Percentiles rank a stretch among this genome's conserved stretches.
These are phyloP conservation scores for Falcaria lacertinaria DNA, from an alignment of 2,888 invertebrate species.

Conservation along the genomic window DNA sequence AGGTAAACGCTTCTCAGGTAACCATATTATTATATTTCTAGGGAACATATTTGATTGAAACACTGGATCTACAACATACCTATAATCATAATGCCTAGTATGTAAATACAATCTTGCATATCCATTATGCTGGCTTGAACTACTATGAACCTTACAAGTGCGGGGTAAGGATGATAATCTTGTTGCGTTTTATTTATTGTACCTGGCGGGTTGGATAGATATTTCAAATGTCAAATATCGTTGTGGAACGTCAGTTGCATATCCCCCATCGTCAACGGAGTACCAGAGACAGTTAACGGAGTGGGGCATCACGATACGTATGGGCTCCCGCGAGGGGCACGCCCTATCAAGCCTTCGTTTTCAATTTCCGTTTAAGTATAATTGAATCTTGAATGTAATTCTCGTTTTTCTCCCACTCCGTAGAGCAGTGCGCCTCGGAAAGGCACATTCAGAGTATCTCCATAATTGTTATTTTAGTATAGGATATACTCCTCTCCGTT, in stretches of 20 bases:
- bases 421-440: slow-evolving; percentile 3
- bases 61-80: neutral
- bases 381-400: slow-evolving; percentile 52
- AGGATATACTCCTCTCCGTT: neutral
- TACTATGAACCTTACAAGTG: neutral
- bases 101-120: neutral
- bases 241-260: slow-evolving; percentile 5
- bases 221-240: slow-evolving; percentile 1
- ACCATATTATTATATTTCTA: neutral
- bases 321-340: slow-evolving; percentile 28
- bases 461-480: slow-evolving; percentile 1
- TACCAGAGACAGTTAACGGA: slow-evolving; percentile 12
- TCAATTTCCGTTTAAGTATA: slow-evolving; percentile 64
- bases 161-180: neutral
- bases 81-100: neutral
- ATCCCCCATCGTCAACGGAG: slow-evolving; percentile 9
- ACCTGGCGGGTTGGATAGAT: neutral
- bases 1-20: neutral
- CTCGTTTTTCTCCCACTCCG: slow-evolving; percentile 22
- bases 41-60: neutral
- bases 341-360: slow-evolving; percentile 47
- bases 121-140: neutral
- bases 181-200: neutral
- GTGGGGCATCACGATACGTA: slow-evolving; percentile 13
- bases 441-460: slow-evolving; percentile 8